Evolutionary conservation across 2,888 invertebrate species (phyloP).

Genomic region (Chalcis sispes): DNA sequence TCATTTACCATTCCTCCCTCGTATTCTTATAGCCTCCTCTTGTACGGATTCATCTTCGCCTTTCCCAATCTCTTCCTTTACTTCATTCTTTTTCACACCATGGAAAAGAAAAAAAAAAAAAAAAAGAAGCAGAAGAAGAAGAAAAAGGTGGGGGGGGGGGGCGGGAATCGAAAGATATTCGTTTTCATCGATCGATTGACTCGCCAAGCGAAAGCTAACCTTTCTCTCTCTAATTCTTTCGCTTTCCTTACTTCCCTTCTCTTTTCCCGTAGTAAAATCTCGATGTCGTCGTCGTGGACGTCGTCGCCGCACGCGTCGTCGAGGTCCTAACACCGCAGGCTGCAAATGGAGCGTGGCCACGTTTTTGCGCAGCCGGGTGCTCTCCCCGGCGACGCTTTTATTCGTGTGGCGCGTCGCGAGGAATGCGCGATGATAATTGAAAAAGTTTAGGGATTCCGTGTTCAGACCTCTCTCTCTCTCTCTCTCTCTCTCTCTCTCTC

Average conservation of each 20-base stretch:
- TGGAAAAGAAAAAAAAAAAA: background rate
- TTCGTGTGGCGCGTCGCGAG: background rate
- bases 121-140: background rate
- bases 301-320: no score
- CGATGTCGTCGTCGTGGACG: no score
- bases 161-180: no score
- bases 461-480: no score
- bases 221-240: no score
- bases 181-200: slow-evolving; percentile 50
- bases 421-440: slow-evolving; percentile 61
- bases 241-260: no score
- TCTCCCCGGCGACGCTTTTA: slow-evolving; percentile 7
- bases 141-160: no score
- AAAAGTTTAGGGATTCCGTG: slow-evolving; percentile 59
- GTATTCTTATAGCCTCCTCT: background rate
- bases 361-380: no score
- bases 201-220: slow-evolving; percentile 29
- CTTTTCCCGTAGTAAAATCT: no score
- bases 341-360: background rate
- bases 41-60: background rate
- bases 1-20: background rate
- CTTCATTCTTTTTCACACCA: background rate
- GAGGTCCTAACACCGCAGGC: slow-evolving; percentile 31
- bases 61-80: background rate
- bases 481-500: background rate